Conservation (phyloP, 2,113 vertebrate species). For the Tenebrosternarchus preto region DNA sequence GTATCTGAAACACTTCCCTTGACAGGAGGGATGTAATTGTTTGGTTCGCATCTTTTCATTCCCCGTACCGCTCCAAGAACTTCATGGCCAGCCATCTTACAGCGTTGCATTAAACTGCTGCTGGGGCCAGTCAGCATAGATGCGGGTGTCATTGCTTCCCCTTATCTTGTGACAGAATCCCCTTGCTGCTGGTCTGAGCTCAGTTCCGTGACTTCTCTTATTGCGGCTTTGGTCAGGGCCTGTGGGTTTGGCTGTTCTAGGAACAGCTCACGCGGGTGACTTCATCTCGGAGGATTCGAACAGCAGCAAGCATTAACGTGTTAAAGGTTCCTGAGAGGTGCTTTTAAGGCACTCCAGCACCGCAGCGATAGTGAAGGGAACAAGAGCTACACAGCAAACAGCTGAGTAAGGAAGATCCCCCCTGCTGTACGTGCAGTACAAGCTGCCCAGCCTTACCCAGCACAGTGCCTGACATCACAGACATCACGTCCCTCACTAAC, state of each 20-base stretch:
- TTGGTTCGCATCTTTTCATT: neutral
- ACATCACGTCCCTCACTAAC: neutral
- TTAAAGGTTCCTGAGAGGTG: neutral
- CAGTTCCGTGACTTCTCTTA: neutral
- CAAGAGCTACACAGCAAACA: conserved; percentile 19
- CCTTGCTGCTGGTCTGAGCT: neutral
- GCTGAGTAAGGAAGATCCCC: conserved; percentile 38
- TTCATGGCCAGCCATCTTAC: no score
- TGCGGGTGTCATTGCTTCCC: no score
- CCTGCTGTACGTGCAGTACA: conserved; percentile 18
- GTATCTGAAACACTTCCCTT: no score
- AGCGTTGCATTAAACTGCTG: no score
- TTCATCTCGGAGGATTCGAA: neutral
- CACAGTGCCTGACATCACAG: conserved; percentile 8
- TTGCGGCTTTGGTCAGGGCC: neutral
- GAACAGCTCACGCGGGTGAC: neutral
- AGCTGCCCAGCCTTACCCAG: neutral
- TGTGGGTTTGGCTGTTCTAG: neutral
- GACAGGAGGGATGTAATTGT: no score
- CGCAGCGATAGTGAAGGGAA: conserved; percentile 4
- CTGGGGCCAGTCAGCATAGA: no score
- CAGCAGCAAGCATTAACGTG: neutral
- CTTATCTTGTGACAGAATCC: neutral
- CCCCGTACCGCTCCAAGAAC: no score
- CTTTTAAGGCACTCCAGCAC: conserved; percentile 18